Conservation (phyloP, 2,888 invertebrate genomes). For the Phorcus lineatus region DNA sequence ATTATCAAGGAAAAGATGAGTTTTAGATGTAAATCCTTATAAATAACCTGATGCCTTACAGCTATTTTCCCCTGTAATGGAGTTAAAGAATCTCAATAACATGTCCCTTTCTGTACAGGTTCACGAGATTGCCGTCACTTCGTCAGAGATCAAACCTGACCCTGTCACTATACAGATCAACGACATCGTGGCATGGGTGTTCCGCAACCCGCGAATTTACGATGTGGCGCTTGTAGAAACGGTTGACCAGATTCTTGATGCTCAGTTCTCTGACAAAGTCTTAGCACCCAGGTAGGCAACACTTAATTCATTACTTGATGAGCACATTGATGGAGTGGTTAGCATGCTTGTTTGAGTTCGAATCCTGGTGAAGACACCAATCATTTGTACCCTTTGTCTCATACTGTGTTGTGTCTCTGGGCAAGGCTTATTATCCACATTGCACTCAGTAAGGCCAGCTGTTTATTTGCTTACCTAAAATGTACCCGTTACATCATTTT, state of each 20-base stretch:
- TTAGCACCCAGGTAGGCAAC: conserved; percentile 61
- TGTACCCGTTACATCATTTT: too few relatives aligned
- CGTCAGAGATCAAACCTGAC: conserved; percentile 65
- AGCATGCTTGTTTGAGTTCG: too few relatives aligned
- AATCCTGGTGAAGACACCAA: too few relatives aligned
- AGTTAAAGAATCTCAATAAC: background rate
- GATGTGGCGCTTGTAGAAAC: conserved; percentile 65
- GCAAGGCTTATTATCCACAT: too few relatives aligned
- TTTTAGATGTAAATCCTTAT: too few relatives aligned
- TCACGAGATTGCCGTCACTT: conserved; percentile 70
- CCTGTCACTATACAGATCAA: conserved; percentile 69
- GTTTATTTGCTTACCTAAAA: too few relatives aligned
- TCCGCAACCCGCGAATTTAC: conserved; percentile 61
- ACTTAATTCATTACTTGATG: background rate
- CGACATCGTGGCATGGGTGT: conserved; percentile 75
- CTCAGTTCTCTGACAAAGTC: conserved; percentile 49
- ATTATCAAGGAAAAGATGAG: too few relatives aligned
- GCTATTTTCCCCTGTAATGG: background rate
- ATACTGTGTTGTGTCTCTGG: too few relatives aligned
- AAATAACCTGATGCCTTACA: background rate
- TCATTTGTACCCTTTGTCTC: too few relatives aligned
- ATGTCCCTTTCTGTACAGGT: conserved; percentile 51
- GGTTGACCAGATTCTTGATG: conserved; percentile 64
- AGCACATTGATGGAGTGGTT: too few relatives aligned
- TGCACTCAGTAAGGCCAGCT: too few relatives aligned